A percentile compares a stretch with the other conserved stretches of the same genome.
phyloP scores from a whole-genome alignment of 2,113 vertebrate genomes.

The Neolamprologus kungweensis region DNA sequence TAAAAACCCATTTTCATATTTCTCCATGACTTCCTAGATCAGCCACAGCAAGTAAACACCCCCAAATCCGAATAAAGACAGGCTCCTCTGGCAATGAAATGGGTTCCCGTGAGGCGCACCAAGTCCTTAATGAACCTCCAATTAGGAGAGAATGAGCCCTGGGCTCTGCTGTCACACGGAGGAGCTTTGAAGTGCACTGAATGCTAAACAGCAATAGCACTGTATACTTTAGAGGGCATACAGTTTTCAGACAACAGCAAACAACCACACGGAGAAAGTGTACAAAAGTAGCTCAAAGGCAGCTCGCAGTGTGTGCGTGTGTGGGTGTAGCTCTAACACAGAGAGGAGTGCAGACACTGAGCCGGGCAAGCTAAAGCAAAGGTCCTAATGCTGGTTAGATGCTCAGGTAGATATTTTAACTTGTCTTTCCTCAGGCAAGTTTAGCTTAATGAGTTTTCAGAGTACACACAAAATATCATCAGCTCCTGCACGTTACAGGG shows the following conservation, averaged over 20 bases:
- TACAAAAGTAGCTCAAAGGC: conserved; percentile 39
- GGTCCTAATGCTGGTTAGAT: neutral
- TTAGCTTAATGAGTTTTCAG: conserved; percentile 15
- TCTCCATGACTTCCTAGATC: conserved; percentile 41
- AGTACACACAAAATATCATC: neutral
- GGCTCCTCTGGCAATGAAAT: conserved; percentile 33
- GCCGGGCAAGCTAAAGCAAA: neutral
- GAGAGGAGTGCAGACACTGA: neutral
- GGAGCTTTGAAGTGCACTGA: conserved; percentile 59
- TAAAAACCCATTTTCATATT: conserved; percentile 59
- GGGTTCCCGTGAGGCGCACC: conserved; percentile 41
- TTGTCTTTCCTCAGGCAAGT: neutral
- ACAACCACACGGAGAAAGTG: conserved; percentile 17
- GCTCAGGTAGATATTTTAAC: neutral
- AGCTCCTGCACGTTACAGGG: neutral
- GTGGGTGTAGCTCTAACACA: conserved; percentile 30
- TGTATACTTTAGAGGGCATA: conserved; percentile 29
- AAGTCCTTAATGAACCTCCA: conserved; percentile 70
- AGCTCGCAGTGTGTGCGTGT: neutral
- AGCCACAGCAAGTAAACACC: conserved; percentile 54
- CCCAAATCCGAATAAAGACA: conserved; percentile 30
- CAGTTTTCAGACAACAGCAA: conserved; percentile 28
- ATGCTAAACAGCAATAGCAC: conserved; percentile 55
- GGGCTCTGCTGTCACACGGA: conserved; percentile 53
- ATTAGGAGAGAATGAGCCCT: conserved; percentile 65